phyloP scores from a whole-genome alignment of 2,888 invertebrate species.

The Chirona hameri region DNA sequence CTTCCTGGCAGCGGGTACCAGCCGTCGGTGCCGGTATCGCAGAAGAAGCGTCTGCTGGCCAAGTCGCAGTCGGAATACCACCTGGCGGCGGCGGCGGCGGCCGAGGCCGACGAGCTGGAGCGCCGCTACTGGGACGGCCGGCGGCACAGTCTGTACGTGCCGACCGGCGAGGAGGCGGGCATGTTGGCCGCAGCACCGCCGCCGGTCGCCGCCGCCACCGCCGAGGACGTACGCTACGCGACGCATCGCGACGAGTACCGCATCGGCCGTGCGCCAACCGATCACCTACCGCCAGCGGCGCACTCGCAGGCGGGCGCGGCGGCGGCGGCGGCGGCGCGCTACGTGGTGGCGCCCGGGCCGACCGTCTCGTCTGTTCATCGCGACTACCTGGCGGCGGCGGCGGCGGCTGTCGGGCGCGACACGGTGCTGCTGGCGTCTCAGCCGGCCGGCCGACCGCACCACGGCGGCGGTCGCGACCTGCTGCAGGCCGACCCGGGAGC shows the following conservation, averaged over 20 bases:
- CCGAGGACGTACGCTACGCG: constrained; percentile 1
- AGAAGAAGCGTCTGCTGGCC: constrained; percentile 82
- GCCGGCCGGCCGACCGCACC: constrained; percentile 8
- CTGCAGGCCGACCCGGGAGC: constrained; percentile 26
- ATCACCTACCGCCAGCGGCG: constrained; percentile 13
- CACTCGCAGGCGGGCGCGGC: constrained; percentile 23
- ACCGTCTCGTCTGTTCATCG: neutral
- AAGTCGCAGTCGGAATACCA: constrained; percentile 74
- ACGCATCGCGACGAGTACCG: constrained; percentile 3
- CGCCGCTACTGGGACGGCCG: neutral
- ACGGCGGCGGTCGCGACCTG: constrained; percentile 31
- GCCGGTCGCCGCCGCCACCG: neutral
- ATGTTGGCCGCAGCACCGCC: too few relatives aligned
- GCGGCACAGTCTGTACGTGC: constrained; percentile 4
- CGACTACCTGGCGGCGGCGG: constrained; percentile 31
- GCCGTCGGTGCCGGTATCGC: neutral
- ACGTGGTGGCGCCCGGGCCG: constrained; percentile 22
- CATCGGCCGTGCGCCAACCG: neutral
- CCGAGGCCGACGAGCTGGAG: neutral
- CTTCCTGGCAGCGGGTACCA: neutral
- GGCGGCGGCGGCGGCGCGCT: neutral
- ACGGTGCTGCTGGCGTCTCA: constrained; percentile 13
- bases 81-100: constrained; percentile 40
- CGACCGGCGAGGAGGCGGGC: neutral
- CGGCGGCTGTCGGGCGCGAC: constrained; percentile 35